Evolutionary conservation across 2,113 vertebrate genomes (phyloP).

Genomic region (Girardinichthys multiradiatus): DNA sequence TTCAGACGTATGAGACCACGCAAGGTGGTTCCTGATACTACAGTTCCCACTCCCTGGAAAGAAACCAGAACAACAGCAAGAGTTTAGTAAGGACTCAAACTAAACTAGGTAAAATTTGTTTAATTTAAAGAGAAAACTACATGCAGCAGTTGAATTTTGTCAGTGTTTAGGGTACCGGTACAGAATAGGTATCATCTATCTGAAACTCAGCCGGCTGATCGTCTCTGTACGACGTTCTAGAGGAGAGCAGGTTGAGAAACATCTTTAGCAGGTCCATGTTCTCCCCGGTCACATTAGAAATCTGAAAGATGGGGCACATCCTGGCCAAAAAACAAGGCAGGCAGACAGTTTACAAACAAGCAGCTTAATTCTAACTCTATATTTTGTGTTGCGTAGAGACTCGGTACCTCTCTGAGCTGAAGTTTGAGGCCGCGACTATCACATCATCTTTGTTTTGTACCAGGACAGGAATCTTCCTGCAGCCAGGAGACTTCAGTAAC

Average conservation of each 20-base stretch:
- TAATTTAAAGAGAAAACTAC: background rate
- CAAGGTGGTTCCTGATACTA: constrained; percentile 95
- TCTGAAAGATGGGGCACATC: constrained; percentile 99
- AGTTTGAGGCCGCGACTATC: constrained; percentile 98
- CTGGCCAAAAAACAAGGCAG: constrained; percentile 66
- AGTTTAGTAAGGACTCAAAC: background rate
- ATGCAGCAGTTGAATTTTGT: background rate
- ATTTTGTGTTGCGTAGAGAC: background rate
- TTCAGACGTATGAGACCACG: constrained; percentile 95
- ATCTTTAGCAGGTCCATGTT: constrained; percentile 97
- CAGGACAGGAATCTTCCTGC: constrained; percentile 97
- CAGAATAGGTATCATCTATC: constrained; percentile 98
- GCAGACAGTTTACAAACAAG: background rate
- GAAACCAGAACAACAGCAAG: background rate
- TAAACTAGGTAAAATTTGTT: background rate
- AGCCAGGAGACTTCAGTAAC: constrained; percentile 96
- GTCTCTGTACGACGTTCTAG: constrained; percentile 93
- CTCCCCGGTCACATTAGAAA: constrained; percentile 96
- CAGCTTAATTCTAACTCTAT: background rate
- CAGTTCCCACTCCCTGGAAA: constrained; percentile 94
- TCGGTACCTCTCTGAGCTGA: constrained; percentile 95
- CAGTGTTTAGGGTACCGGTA: constrained; percentile 84
- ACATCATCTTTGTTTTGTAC: constrained; percentile 98
- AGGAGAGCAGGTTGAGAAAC: constrained; percentile 98
- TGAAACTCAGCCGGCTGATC: constrained; percentile 98